Evolutionary conservation across 1,140 invertebrate genomes (phyloP).

Genomic region (Drosophila biarmipes): DNA sequence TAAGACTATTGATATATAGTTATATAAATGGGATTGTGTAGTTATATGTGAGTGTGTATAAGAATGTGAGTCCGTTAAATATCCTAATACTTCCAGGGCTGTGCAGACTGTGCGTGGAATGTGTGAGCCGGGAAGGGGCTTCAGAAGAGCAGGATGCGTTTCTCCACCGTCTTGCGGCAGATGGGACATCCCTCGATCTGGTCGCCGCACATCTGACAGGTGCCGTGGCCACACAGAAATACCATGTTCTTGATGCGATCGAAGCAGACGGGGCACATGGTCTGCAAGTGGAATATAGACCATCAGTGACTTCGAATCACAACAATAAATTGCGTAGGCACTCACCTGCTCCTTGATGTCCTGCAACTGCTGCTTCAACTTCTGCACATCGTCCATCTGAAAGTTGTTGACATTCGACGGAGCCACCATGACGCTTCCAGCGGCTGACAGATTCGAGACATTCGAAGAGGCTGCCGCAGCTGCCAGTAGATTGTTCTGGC

Average conservation of each 20-base stretch:
- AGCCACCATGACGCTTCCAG: constrained; percentile 55
- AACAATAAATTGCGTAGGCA: not conserved
- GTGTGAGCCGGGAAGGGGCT: constrained; percentile 32
- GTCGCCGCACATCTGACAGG: constrained; percentile 99
- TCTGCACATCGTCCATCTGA: constrained; percentile 92
- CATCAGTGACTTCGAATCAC: not conserved
- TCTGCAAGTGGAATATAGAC: constrained; percentile 86
- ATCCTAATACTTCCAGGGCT: constrained; percentile 59
- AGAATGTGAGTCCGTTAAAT: constrained; percentile 25
- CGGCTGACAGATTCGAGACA: constrained; percentile 32
- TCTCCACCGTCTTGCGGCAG: constrained; percentile 97
- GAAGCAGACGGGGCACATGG: constrained; percentile 98
- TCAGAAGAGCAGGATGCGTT: constrained; percentile 96
- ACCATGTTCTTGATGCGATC: constrained; percentile 99
- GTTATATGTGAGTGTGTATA: constrained; percentile 34
- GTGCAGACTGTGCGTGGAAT: constrained; percentile 65
- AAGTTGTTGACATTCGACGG: constrained; percentile 83
- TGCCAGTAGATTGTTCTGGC: constrained; percentile 74
- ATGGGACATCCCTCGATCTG: constrained; percentile 98
- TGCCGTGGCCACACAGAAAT: constrained; percentile 98
- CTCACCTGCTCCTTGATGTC: constrained; percentile 98
- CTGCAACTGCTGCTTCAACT: constrained; percentile 97
- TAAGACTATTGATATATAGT: constrained; percentile 50
- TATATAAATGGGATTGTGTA: constrained; percentile 46
- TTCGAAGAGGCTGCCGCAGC: constrained; percentile 56